Percentiles rank a stretch among this genome's conserved stretches.
phyloP scores from a whole-genome alignment of 2,113 vertebrate species.

The Galbula dea region DNA sequence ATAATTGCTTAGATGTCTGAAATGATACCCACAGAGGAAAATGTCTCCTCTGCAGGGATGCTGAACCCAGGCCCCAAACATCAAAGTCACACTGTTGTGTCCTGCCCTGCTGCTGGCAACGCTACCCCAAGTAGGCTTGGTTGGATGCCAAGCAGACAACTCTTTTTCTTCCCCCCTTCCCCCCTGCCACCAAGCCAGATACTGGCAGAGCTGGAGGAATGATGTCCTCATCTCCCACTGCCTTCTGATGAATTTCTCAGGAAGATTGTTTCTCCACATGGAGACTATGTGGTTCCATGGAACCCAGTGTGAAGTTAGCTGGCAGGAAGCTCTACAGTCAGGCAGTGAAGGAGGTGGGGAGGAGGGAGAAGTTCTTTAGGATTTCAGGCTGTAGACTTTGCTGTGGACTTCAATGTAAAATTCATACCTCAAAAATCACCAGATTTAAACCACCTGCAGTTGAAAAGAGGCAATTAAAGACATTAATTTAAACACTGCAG shows the following conservation, averaged over 20 bases:
- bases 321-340: not conserved
- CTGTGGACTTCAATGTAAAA: not conserved
- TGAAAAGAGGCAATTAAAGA: not conserved
- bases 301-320: not conserved
- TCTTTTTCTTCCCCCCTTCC: accelerated
- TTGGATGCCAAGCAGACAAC: not conserved
- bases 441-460: not conserved
- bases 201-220: not conserved
- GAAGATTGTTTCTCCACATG: not conserved
- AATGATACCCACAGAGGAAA: not conserved
- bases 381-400: not conserved
- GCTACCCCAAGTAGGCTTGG: not conserved
- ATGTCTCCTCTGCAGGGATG: not conserved
- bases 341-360: not conserved
- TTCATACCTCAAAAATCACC: not conserved
- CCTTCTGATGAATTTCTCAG: constrained; percentile 6
- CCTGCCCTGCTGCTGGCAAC: not conserved
- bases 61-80: not conserved
- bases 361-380: not conserved
- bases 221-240: not conserved
- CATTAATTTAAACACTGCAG: not conserved
- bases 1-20: not conserved
- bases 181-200: not conserved
- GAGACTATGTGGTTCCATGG: not conserved
- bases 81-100: not conserved